Evolutionary conservation across 2,797 vertebrate species (phyloP), one percentile per base, ranked within the genome.

Genomic region (Natrix natrix): DNA sequence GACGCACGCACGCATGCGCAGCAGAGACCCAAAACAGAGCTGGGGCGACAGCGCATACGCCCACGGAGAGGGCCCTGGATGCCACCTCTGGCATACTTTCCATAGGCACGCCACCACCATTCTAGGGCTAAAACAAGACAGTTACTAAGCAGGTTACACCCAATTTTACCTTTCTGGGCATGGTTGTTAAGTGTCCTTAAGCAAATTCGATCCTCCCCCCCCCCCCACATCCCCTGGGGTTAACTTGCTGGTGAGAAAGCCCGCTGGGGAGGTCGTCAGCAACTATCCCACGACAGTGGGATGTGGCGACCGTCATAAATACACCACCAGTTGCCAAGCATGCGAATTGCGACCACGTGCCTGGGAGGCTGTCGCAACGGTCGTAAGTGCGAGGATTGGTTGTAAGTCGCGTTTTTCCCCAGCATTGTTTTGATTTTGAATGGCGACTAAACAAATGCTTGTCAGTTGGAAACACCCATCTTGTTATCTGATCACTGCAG

Each of bases 311-410:
- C 0, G 2, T 16, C 63, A 16, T n/a, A 69, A n/a, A 32, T 32
- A 32, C 5, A 26, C 28, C 13, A 16, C 28, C 28, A 2, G 0
- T 66, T n/a, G 28, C 63, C 13, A 14, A 2, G 5, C 13, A n/a
- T 6, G 28, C 13, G 5, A 14, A 69, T 69, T 16, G 13, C 2
- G 5, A 32, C 13, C 13, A 16, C 0, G 28, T 32, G 28, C n/a
- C 28, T 4, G 5, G 5, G 24, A 26, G 60, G 22, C 3, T 1
- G 0, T 14, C 6, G 63, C 0, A 0, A 32, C 0, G 2, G 13
- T 32, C 32, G n/a, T 17, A 17, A 16, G n/a, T 69, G 6, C 6
- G 14, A 69, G 66, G 66, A 32, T 69, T 1, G 1, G n/a, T 32
- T 17, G n/a, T 8, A 32, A 3, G 6, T 17, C 14, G 0, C 14